Conservation (phyloP, 2,888 invertebrate species). For the Cistogaster globosa region DNA sequence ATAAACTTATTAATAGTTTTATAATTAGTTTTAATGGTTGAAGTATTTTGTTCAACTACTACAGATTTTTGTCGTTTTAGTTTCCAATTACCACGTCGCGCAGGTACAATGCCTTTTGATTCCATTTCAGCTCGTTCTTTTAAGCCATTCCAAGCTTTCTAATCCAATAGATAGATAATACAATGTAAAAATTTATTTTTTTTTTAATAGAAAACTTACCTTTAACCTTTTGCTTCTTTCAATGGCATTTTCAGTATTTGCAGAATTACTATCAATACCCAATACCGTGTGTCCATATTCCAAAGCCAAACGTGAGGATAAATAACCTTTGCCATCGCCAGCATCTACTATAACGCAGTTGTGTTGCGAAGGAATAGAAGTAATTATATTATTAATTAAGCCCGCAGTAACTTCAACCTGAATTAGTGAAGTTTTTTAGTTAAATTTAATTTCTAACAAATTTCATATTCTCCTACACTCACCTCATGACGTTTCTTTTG, state of each 20-base stretch:
- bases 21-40: slow-evolving; percentile 81
- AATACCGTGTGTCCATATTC: slow-evolving; percentile 89
- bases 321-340: slow-evolving; percentile 95
- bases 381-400: slow-evolving; percentile 84
- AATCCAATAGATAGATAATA: neutral
- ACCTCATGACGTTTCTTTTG: slow-evolving; percentile 93
- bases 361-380: slow-evolving; percentile 48
- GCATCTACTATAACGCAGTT: slow-evolving; percentile 87
- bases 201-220: slow-evolving; percentile 72
- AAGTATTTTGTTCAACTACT: neutral
- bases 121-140: slow-evolving; percentile 84
- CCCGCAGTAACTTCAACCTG: slow-evolving; percentile 87
- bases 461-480: neutral
- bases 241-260: slow-evolving; percentile 88
- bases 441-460: neutral
- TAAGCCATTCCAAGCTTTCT: slow-evolving; percentile 86
- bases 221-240: slow-evolving; percentile 82
- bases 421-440: neutral
- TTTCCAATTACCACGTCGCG: slow-evolving; percentile 76
- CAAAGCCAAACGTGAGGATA: slow-evolving; percentile 89
- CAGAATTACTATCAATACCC: slow-evolving; percentile 90
- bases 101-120: slow-evolving; percentile 81
- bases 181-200: neutral
- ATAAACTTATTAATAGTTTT: slow-evolving; percentile 87
- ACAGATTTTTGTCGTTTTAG: slow-evolving; percentile 27